Evolutionary conservation across 1,140 invertebrate species (phyloP).

Genomic region (Apis mellifera): DNA sequence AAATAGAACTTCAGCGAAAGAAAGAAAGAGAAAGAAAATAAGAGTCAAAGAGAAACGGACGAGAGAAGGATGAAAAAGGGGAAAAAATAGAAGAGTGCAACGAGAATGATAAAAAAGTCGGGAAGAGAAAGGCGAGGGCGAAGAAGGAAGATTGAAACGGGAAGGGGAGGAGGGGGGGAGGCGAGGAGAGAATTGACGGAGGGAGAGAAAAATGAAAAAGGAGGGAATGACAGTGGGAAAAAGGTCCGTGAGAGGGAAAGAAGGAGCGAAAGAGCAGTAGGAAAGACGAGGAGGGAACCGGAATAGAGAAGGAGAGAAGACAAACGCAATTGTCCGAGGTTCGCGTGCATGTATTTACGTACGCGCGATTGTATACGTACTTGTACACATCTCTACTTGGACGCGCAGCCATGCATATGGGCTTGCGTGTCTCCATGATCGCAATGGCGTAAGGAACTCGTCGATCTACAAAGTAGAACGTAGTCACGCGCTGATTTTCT

Average conservation of each 20-base stretch:
- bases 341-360: background rate
- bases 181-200: background rate
- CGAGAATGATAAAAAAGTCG: slow-evolving; percentile 26
- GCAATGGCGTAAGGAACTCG: slow-evolving; percentile 32
- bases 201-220: background rate
- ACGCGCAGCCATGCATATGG: background rate
- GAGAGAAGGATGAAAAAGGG: background rate
- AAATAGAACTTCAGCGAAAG: background rate
- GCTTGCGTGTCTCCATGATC: slow-evolving; percentile 19
- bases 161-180: background rate
- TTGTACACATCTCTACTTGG: background rate
- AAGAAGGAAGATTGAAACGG: slow-evolving; percentile 18
- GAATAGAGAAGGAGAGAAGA: slow-evolving; percentile 38
- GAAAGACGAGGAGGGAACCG: background rate
- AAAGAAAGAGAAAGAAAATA: background rate
- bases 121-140: slow-evolving; percentile 1
- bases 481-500: slow-evolving; percentile 46
- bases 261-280: background rate
- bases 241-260: background rate
- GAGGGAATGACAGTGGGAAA: background rate
- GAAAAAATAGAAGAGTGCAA: background rate
- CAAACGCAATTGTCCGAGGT: slow-evolving; percentile 42
- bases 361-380: background rate
- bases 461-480: slow-evolving; percentile 22
- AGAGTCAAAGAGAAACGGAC: slow-evolving; percentile 16